These are phyloP conservation scores for Dipodomys stephensi DNA, from an alignment of 2,113 vertebrate species.

Conservation along the genomic window DNA sequence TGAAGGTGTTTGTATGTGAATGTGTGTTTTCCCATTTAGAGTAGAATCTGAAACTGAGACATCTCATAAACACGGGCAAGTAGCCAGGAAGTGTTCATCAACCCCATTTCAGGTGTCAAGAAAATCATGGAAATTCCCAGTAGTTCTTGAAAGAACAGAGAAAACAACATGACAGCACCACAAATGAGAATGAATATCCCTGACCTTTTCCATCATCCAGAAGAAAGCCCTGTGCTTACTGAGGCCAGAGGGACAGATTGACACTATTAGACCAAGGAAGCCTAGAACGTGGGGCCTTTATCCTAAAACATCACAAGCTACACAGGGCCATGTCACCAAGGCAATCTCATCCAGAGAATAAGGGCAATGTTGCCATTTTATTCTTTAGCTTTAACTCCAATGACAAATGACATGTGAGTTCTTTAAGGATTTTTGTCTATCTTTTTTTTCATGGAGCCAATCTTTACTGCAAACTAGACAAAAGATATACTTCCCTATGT, in stretches of 20 bases:
- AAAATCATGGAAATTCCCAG: background rate
- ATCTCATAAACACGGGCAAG: background rate
- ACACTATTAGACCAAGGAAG: background rate
- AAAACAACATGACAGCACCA: background rate
- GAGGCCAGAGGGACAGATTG: background rate
- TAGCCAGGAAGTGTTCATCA: background rate
- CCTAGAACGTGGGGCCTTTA: background rate
- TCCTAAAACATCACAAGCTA: background rate
- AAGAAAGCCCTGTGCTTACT: background rate
- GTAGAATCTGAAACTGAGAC: background rate
- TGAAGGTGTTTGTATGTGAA: background rate
- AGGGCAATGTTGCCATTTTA: background rate
- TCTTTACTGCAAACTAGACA: background rate
- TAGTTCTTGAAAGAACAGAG: background rate
- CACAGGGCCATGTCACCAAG: background rate
- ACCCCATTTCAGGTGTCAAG: background rate
- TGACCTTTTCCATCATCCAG: background rate
- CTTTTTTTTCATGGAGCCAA: background rate
- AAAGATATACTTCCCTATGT: background rate
- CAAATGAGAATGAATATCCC: background rate
- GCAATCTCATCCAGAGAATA: background rate
- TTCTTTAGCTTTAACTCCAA: background rate
- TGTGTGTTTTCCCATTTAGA: background rate
- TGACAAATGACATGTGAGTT: background rate
- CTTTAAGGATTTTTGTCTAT: background rate